Base-by-base conservation (phyloP, 2,888 invertebrate genomes). In the Spialia ferax region DNA sequence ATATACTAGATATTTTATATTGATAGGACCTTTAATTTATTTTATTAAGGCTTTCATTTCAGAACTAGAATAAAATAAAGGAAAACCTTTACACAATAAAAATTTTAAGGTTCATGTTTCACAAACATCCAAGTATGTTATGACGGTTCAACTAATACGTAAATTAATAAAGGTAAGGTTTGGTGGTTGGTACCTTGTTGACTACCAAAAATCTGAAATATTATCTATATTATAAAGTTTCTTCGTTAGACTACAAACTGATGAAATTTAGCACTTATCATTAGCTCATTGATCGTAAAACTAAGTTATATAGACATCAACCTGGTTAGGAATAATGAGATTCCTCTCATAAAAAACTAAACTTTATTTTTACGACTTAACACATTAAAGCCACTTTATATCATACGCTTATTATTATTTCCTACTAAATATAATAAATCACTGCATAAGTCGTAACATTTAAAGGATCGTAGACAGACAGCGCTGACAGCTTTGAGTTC, bases 401-500 rank as follows among this genome's bases (percentile, higher is more conserved):
- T 42, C 6, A 15, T 5, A n/a, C n/a, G n/a, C n/a, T 38, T n/a
- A 38, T 10, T 29, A 8, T 7, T n/a, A 38, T 35, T 35, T 35
- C n/a, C n/a, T n/a, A 3, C 6, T 5, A 38, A 23, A 23, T n/a
- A n/a, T 20, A 54, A 54, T 45, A 54, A 54, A 23, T 50, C 50
- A 50, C 22, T 35, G 18, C 15, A n/a, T 23, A 22, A 13, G 32
- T 57, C 32, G 38, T 38, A 13, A 20, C 35, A 11, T 32, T 35
- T 20, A 18, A 38, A 57, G 38, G 15, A 59, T 15, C 23, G 42
- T 11, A 26, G 54, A 38, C 23, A 15, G 26, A 38, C 42, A 54
- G 26, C 26, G 62, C 52, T 23, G 20, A 54, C 42, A 42, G 42
- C 11, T 55, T 42, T 26, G 42, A 55, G 26, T 26, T 45, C 20